Percentiles rank a stretch among this genome's conserved stretches.
Evolutionary conservation across 2,797 vertebrate genomes (phyloP).

Genomic region (Halcyon chelicuti): DNA sequence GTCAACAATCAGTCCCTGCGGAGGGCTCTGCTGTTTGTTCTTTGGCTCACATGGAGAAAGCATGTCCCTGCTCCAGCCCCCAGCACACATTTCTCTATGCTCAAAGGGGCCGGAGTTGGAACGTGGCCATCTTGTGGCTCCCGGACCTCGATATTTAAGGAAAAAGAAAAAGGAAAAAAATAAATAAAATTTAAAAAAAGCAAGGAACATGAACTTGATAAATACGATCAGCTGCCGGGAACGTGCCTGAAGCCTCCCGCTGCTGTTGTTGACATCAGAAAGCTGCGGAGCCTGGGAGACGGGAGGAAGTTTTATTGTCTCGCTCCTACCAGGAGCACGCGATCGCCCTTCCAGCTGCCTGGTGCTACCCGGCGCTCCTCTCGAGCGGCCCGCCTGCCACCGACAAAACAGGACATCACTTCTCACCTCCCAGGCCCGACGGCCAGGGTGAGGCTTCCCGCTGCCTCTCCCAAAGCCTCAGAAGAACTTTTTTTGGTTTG

Average conservation of each 20-base stretch:
- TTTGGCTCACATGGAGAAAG: constrained; percentile 67
- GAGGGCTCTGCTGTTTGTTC: constrained; percentile 68
- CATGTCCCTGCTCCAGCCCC: constrained; percentile 53
- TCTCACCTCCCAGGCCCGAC: background rate
- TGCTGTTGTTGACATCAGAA: constrained; percentile 68
- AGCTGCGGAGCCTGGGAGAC: background rate
- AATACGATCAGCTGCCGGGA: constrained; percentile 64
- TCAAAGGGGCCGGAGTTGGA: constrained; percentile 39
- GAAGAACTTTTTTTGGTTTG: background rate
- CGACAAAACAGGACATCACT: background rate
- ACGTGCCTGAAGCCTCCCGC: constrained; percentile 62
- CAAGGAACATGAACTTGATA: constrained; percentile 61
- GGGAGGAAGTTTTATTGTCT: constrained; percentile 51
- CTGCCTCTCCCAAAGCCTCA: background rate
- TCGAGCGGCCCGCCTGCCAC: background rate
- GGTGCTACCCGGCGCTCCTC: background rate
- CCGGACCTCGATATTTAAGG: background rate
- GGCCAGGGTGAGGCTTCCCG: background rate
- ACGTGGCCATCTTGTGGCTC: constrained; percentile 22
- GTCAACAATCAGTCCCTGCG: constrained; percentile 64
- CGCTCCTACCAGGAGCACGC: background rate
- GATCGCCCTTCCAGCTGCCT: constrained; percentile 8
- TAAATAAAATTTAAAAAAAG: background rate
- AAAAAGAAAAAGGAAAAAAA: background rate
- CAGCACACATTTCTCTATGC: constrained; percentile 53